Percentiles rank a stretch among this genome's conserved stretches.
Conservation (phyloP, 2,888 invertebrate genomes). For the Deilephila porcellus region DNA sequence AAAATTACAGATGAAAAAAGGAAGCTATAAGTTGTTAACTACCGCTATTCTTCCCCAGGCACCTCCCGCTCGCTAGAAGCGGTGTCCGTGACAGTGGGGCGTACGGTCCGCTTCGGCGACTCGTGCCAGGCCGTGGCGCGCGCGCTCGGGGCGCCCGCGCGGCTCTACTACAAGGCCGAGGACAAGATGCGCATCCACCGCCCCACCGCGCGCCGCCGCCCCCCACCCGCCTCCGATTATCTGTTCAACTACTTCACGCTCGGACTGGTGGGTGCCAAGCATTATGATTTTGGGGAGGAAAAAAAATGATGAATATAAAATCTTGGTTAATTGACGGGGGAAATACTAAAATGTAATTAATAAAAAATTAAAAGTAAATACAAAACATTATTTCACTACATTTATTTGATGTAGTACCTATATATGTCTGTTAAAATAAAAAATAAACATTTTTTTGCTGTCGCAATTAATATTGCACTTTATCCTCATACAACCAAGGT, state of each 20-base stretch:
- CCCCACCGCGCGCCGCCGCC: constrained; percentile 91
- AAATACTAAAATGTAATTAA: too few relatives aligned
- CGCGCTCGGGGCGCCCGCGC: constrained; percentile 95
- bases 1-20: too few relatives aligned
- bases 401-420: too few relatives aligned
- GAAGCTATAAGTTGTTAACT: too few relatives aligned
- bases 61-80: constrained; percentile 87
- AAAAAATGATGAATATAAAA: too few relatives aligned
- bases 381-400: too few relatives aligned
- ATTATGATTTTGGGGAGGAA: not conserved
- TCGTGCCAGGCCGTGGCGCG: constrained; percentile 95
- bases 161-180: constrained; percentile 98
- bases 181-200: constrained; percentile 99
- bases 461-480: too few relatives aligned
- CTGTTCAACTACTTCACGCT: constrained; percentile 99
- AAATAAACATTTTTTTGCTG: too few relatives aligned
- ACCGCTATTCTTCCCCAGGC: constrained; percentile 56
- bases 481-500: too few relatives aligned
- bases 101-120: constrained; percentile 92
- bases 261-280: constrained; percentile 90
- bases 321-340: too few relatives aligned
- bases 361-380: too few relatives aligned
- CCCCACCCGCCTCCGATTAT: constrained; percentile 95
- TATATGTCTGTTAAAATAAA: too few relatives aligned
- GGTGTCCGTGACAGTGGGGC: constrained; percentile 85